Base-by-base conservation (phyloP, 2,888 invertebrate species). In the Blastobasis adustella region DNA sequence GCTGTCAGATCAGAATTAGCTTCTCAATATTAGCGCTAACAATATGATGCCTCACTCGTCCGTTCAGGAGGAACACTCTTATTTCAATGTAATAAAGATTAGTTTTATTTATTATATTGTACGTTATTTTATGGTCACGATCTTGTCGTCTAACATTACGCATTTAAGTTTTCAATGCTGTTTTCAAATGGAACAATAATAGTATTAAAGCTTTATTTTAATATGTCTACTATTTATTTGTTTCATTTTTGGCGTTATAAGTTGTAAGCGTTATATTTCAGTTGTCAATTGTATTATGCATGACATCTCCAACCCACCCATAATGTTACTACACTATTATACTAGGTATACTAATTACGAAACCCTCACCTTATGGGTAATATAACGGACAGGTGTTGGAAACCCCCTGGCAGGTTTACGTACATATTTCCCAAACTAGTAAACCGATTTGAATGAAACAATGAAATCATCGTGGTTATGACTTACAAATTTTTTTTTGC, bases 141-240 rank as follows among this genome's bases (percentile, higher is more conserved):
- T 54, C 23, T 48, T 58, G 57, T 56, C 52, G 57, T 58, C 50
- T 60, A 52, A 56, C 55, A 49, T 54, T 55, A 45, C 59, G 66
- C 66, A 63, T 69, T 69, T 71, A 63, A 64, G 64, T 63, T 65
- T 54, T 60, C 51, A 48, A 59, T 57, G 60, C 63, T 61, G 64
- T 65, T 77, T 70, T 68, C 68, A 72, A 69, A 72, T 71, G 72
- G 55, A 82, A 78, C 74, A 79, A 79, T 77, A 72, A 79, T 82
- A 82, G 83, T 84, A 85, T 82, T 85, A 84, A 80, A 77, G 58
- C 67, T 79, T 76, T 72, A 70, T 42, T 42, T 8, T 73, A 69
- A 73, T 63, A 62, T 59, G 57, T 63, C 66, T 71, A 72, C 64
- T 65, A 58, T 55, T 49, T 37, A 54, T 58, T 66, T 65, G 59